These are phyloP conservation scores for Rhagonycha lutea DNA, from an alignment of 2,888 invertebrate genomes.

Conservation along the genomic window DNA sequence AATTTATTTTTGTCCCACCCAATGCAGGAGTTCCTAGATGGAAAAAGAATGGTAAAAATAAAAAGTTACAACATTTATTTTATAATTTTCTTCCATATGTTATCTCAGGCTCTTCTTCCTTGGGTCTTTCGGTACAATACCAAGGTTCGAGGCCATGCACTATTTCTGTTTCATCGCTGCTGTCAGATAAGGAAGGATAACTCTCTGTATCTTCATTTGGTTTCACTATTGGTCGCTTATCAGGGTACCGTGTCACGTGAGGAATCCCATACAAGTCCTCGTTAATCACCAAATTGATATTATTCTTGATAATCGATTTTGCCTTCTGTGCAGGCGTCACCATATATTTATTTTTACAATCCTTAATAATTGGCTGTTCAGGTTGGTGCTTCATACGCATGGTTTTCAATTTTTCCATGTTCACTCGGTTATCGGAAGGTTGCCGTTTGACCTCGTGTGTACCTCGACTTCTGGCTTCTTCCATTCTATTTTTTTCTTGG, in stretches of 20 bases:
- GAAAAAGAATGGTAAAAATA: too few relatives aligned
- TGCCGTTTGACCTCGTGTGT: neutral
- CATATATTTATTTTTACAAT: neutral
- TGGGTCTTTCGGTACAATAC: neutral
- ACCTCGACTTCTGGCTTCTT: neutral
- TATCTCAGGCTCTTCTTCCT: neutral
- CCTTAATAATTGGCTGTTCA: neutral
- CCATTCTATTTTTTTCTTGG: neutral
- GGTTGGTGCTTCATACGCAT: neutral
- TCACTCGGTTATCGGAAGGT: neutral
- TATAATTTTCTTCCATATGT: neutral
- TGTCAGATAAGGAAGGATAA: neutral
- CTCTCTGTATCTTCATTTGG: neutral
- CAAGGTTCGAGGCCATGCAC: neutral
- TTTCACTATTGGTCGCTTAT: neutral
- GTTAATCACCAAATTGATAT: neutral
- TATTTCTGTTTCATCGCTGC: neutral
- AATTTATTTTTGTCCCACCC: too few relatives aligned
- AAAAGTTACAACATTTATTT: neutral
- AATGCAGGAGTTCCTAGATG: too few relatives aligned
- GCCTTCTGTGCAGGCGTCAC: neutral
- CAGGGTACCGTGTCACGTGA: neutral
- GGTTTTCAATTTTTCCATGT: neutral
- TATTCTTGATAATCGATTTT: neutral
- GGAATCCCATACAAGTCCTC: neutral